Conservation (phyloP, 1,140 invertebrate genomes). For the Prorops nasuta region DNA sequence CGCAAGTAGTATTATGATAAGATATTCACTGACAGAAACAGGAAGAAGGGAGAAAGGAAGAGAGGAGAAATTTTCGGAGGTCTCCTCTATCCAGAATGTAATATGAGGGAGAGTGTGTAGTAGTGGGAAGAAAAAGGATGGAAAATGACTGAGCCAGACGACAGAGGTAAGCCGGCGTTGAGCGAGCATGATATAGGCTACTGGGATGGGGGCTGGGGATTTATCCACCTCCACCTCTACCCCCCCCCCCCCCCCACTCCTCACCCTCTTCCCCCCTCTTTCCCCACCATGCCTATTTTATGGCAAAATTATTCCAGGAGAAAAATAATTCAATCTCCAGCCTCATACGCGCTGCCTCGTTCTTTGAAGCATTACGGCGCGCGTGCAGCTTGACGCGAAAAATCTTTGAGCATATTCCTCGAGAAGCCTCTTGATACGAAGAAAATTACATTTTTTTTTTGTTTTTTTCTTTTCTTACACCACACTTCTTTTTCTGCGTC, state of each 20-base stretch:
- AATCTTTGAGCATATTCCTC: no score
- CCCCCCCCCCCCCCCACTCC: no score
- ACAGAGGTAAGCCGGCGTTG: not conserved
- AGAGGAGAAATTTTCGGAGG: conserved; percentile 6
- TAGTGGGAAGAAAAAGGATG: no score
- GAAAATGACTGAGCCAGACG: conserved; percentile 28
- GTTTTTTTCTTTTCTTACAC: no score
- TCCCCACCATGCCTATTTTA: conserved; percentile 28
- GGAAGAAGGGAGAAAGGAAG: conserved; percentile 12
- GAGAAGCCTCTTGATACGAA: no score
- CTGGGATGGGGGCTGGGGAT: not conserved
- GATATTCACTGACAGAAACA: conserved; percentile 48
- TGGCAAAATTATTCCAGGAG: conserved; percentile 32
- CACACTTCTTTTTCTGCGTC: no score
- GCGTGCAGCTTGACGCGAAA: no score
- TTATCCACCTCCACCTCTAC: conserved; percentile 8
- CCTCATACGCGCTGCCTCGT: no score
- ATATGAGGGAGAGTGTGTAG: conserved; percentile 46
- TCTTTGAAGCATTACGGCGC: no score
- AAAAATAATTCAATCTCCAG: conserved; percentile 40
- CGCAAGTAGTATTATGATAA: conserved; percentile 40
- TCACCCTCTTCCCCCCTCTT: no score
- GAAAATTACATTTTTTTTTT: no score
- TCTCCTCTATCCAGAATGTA: conserved; percentile 35
- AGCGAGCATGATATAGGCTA: conserved; percentile 4